phyloP scores from a whole-genome alignment of 2,797 vertebrate genomes.

The Lacerta agilis region DNA sequence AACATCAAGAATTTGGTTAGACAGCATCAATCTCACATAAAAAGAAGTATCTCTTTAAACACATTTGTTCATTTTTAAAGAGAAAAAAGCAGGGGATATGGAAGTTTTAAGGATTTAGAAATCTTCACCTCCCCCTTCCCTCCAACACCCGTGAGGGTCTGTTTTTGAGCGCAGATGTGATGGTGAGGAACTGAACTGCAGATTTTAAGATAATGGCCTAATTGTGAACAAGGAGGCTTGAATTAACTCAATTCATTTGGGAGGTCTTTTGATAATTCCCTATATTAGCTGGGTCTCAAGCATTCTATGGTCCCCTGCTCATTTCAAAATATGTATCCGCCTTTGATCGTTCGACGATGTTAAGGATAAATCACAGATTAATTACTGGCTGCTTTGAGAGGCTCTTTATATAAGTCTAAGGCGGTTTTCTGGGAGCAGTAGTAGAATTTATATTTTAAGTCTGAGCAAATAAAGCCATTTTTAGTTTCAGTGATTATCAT shows the following conservation, averaged over 20 bases:
- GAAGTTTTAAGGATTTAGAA: constrained; percentile 66
- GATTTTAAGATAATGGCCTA: constrained; percentile 63
- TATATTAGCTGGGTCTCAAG: constrained; percentile 60
- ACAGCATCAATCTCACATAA: constrained; percentile 73
- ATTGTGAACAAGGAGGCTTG: constrained; percentile 67
- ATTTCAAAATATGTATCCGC: constrained; percentile 59
- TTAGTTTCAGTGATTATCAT: constrained; percentile 27
- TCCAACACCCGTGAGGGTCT: constrained; percentile 39
- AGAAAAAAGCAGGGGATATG: neutral
- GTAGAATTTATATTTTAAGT: constrained; percentile 43
- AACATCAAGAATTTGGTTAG: constrained; percentile 75
- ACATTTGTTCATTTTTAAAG: constrained; percentile 10
- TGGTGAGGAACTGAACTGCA: constrained; percentile 53
- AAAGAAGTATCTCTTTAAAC: constrained; percentile 71
- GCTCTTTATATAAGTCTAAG: constrained; percentile 40
- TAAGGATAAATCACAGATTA: constrained; percentile 68
- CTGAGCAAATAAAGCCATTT: constrained; percentile 32
- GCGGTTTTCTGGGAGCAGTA: constrained; percentile 55
- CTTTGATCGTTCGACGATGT: constrained; percentile 69
- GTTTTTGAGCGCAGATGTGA: constrained; percentile 53
- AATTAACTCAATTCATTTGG: constrained; percentile 69
- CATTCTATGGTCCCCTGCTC: constrained; percentile 61
- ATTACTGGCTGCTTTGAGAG: constrained; percentile 67
- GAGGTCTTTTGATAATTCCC: constrained; percentile 71
- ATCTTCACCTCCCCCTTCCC: constrained; percentile 36